phyloP scores from a whole-genome alignment of 2,113 vertebrate genomes.

The Perca flavescens region DNA sequence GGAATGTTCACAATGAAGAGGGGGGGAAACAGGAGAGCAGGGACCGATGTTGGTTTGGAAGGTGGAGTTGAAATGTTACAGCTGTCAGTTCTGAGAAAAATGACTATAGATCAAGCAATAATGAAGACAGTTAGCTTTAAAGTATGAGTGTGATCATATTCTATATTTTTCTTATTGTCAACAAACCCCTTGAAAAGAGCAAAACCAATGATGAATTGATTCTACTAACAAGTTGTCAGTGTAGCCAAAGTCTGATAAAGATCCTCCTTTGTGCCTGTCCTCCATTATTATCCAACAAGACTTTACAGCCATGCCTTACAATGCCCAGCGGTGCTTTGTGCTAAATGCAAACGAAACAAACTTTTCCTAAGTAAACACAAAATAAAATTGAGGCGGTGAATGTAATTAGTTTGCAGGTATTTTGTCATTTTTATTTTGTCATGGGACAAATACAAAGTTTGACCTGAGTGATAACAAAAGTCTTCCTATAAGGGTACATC shows the following conservation, averaged over 20 bases:
- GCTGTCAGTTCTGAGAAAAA: background rate
- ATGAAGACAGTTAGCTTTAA: background rate
- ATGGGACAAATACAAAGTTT: too few species aligned
- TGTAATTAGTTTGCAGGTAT: background rate
- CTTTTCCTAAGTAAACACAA: background rate
- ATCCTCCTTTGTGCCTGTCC: background rate
- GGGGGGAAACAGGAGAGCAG: background rate
- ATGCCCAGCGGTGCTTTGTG: too few species aligned
- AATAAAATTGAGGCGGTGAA: background rate
- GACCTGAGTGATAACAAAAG: background rate
- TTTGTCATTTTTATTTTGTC: too few species aligned
- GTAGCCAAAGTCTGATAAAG: background rate
- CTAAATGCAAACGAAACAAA: background rate
- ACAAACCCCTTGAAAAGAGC: background rate
- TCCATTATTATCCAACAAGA: too few species aligned
- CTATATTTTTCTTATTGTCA: background rate
- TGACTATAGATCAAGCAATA: background rate
- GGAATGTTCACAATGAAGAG: background rate
- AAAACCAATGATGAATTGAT: background rate
- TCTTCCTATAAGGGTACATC: background rate
- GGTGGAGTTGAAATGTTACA: conserved; percentile 3
- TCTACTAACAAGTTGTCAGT: background rate
- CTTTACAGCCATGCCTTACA: too few species aligned
- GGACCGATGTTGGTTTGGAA: background rate
- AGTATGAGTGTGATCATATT: background rate